phyloP scores from a whole-genome alignment of 2,113 vertebrate species.

The Notiomystis cincta region DNA sequence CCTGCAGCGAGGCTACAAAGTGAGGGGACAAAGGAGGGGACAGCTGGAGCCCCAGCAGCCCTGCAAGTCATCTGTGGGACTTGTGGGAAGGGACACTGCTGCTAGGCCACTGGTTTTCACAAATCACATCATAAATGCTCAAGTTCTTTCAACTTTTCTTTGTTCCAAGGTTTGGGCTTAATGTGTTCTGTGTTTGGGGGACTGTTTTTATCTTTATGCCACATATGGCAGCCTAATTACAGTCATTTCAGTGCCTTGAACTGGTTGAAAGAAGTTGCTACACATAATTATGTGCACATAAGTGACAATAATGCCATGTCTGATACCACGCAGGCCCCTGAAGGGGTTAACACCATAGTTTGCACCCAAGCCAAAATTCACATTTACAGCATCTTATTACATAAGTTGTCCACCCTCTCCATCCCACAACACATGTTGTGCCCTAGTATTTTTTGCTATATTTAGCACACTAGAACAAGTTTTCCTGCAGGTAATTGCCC shows the following conservation, averaged over 20 bases:
- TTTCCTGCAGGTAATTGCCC: background rate
- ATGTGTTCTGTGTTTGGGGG: background rate
- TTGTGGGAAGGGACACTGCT: background rate
- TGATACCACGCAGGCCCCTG: background rate
- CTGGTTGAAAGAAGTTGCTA: background rate
- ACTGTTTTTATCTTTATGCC: background rate
- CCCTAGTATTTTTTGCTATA: background rate
- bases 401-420: background rate
- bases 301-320: background rate
- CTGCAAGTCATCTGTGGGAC: background rate
- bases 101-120: background rate
- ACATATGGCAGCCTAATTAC: slow-evolving; percentile 32
- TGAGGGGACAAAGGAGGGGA: background rate
- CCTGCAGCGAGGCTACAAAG: background rate
- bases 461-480: background rate
- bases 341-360: background rate
- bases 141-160: background rate
- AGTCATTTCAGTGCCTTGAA: slow-evolving; percentile 7
- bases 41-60: background rate
- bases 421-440: fast-evolving
- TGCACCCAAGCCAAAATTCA: background rate
- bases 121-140: background rate
- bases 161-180: background rate
- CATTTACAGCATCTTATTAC: background rate
- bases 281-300: background rate